Percentiles rank a stretch among this genome's conserved stretches.
These are phyloP conservation scores for Electrophaes corylata DNA, from an alignment of 2,888 invertebrate genomes.

Conservation along the genomic window DNA sequence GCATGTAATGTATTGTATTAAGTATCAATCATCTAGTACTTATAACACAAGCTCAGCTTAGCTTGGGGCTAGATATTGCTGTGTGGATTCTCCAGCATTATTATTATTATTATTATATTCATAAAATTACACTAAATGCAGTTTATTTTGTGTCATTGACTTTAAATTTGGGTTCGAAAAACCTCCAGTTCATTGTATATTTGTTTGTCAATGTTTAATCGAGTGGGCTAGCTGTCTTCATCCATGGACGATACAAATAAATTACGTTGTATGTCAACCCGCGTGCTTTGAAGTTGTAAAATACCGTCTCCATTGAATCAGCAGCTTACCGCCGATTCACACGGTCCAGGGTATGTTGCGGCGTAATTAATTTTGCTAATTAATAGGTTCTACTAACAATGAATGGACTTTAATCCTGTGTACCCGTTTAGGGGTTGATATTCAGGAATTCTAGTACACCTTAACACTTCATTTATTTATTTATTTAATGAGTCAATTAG, in stretches of 20 bases:
- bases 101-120: too few relatives aligned
- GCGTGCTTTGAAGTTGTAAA: constrained; percentile 38
- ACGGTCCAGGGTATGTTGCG: constrained; percentile 13
- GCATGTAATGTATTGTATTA: too few relatives aligned
- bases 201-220: not conserved
- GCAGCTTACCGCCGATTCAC: constrained; percentile 26
- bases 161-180: too few relatives aligned
- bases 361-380: constrained; percentile 8
- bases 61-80: too few relatives aligned
- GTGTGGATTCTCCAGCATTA: too few relatives aligned
- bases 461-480: too few relatives aligned
- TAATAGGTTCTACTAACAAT: not conserved
- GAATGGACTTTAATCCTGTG: not conserved
- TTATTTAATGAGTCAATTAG: too few relatives aligned
- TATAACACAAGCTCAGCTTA: too few relatives aligned
- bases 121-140: too few relatives aligned
- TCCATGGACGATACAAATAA: constrained; percentile 50
- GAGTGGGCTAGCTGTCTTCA: constrained; percentile 31
- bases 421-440: too few relatives aligned
- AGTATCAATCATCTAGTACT: too few relatives aligned
- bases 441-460: too few relatives aligned
- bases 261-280: constrained; percentile 49
- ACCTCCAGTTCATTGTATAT: not conserved
- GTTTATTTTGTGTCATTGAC: not conserved
- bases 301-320: constrained; percentile 26